Percentiles rank a stretch among this genome's conserved stretches.
These are phyloP conservation scores for Nothobranchius kuhntae DNA, from an alignment of 2,113 vertebrate species.

Conservation along the genomic window DNA sequence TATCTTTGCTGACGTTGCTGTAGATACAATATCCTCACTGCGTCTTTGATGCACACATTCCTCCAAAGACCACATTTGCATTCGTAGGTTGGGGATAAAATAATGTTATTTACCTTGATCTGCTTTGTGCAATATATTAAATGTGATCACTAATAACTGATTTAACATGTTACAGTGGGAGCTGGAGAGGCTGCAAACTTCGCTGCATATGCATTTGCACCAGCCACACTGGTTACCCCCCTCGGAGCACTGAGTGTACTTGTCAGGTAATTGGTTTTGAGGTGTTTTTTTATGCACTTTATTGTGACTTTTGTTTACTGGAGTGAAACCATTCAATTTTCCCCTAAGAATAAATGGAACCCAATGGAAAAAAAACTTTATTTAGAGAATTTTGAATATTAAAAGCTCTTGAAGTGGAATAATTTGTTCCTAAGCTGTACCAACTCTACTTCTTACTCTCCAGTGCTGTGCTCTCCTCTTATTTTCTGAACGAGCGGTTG, in stretches of 20 bases:
- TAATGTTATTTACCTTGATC: not conserved
- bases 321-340: no score
- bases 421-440: no score
- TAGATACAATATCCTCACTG: slow-evolving; percentile 22
- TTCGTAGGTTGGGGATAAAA: slow-evolving; percentile 10
- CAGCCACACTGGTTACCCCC: slow-evolving; percentile 86
- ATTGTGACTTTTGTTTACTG: no score
- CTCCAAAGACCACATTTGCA: slow-evolving; percentile 52
- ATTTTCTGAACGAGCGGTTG: slow-evolving; percentile 84
- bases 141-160: slow-evolving; percentile 9
- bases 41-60: slow-evolving; percentile 25
- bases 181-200: slow-evolving; percentile 86
- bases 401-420: not conserved
- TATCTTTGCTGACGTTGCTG: slow-evolving; percentile 31
- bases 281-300: not conserved
- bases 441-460: not conserved
- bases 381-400: not conserved
- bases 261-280: slow-evolving; percentile 75
- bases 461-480: slow-evolving; percentile 85
- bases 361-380: not conserved
- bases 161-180: slow-evolving; percentile 78
- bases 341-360: not conserved
- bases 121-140: not conserved
- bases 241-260: slow-evolving; percentile 86
- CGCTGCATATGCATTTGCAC: slow-evolving; percentile 86